Evolutionary conservation across 2,888 invertebrate species (phyloP), one percentile per base, ranked within the genome.

Genomic region (Drosophila austrosaltans): DNA sequence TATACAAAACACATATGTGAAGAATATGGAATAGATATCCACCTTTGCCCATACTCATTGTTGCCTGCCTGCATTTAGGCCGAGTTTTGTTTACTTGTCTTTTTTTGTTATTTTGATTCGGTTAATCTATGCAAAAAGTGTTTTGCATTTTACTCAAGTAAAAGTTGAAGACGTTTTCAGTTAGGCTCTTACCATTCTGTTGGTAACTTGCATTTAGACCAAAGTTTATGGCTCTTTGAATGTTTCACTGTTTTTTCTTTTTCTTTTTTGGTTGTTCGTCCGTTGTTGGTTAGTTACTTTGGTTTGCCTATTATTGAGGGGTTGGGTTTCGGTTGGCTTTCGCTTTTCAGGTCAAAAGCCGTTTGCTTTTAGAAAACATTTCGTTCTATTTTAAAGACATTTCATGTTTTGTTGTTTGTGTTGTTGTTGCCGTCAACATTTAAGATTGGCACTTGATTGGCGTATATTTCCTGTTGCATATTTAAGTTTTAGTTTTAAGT

Each of bases 391-490:
- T 85, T 87, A 85, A 89, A 85, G 85, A 87, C 82, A 85, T 80
- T 87, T 78, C 76, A 78, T 73, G 81, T 69, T 66, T 69, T 42
- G 42, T 42, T 42, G n/a, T 6, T 39, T 10, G 63, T 67, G 70
- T 60, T 74, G 63, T 66, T 78, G 77, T 54, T 75, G 82, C 80
- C 81, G 89, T 87, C 90, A 84, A 82, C 69, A 73, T 77, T 74
- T 62, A 67, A 89, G 90, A 91, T 91, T 91, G 90, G 90, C 90
- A 89, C 82, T 90, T 90, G 90, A 90, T 91, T 90, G 90, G 90
- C 91, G 87, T 88, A 88, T 83, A 90, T 89, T 91, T 90, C 90
- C 91, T 89, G 90, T 87, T 91, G 90, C 82, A 90, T 91, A 91
- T 89, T 91, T 91, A 89, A 90, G 82, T 86, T 82, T 82, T 69